Conservation (phyloP, 1,140 invertebrate species). For the Pseudomyrmex flavicornis region DNA sequence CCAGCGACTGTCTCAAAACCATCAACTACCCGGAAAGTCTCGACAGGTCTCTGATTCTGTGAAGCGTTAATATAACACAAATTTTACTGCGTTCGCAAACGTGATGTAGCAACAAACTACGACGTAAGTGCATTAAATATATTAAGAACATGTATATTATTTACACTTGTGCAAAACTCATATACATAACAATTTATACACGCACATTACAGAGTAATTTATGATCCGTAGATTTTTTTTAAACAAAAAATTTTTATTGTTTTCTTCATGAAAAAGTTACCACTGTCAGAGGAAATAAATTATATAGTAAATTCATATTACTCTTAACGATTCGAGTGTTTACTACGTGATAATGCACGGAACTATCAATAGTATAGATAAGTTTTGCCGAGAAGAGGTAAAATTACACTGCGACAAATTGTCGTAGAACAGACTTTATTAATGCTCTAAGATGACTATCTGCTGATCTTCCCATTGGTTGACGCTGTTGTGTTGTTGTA, state of each 20-base stretch:
- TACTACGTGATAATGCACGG: background rate
- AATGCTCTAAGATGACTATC: constrained; percentile 10
- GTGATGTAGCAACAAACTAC: too few species aligned
- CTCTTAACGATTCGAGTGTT: too few species aligned
- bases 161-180: too few species aligned
- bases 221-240: too few species aligned
- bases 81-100: background rate
- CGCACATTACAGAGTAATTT: too few species aligned
- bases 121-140: too few species aligned
- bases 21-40: background rate
- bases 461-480: background rate
- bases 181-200: too few species aligned
- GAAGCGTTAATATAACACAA: background rate
- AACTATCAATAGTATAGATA: constrained; percentile 1
- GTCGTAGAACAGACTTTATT: background rate
- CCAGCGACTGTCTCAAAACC: constrained; percentile 12
- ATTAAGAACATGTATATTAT: too few species aligned
- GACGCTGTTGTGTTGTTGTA: background rate
- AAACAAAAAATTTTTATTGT: too few species aligned
- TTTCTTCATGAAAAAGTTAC: too few species aligned
- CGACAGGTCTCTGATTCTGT: background rate
- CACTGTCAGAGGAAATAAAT: too few species aligned
- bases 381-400: background rate
- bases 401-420: constrained; percentile 21
- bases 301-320: too few species aligned